phyloP scores from a whole-genome alignment of 2,888 invertebrate genomes.

The Clivina fossor region DNA sequence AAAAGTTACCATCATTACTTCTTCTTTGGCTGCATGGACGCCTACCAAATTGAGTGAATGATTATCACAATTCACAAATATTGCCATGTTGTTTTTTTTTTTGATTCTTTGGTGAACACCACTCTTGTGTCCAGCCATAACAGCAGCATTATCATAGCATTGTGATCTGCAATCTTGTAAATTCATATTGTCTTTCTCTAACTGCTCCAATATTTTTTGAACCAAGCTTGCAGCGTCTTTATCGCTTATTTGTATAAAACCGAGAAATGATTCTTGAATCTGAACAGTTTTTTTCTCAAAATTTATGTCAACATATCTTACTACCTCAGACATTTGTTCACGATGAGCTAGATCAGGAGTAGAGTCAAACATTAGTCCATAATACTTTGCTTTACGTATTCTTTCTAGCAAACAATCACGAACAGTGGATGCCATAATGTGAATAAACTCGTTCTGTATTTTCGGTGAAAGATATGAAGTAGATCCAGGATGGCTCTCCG shows the following conservation, averaged over 20 bases:
- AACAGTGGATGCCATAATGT: conserved; percentile 4
- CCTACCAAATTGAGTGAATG: conserved; percentile 28
- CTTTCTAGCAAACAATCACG: background rate
- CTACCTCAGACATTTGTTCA: conserved; percentile 29
- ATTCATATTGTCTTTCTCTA: conserved; percentile 10
- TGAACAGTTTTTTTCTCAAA: conserved; percentile 12
- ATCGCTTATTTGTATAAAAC: conserved; percentile 19
- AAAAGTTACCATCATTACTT: conserved; percentile 17
- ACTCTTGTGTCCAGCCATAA: conserved; percentile 21
- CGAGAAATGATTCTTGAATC: conserved; percentile 19
- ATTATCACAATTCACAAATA: conserved; percentile 19
- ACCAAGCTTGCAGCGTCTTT: conserved; percentile 7
- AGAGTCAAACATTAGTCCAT: conserved; percentile 15
- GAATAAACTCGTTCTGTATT: conserved; percentile 8
- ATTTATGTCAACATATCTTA: conserved; percentile 25
- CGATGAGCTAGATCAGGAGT: conserved; percentile 25
- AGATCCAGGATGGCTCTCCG: no score
- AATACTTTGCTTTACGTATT: no score
- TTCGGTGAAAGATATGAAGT: conserved; percentile 4
- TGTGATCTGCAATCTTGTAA: conserved; percentile 7
- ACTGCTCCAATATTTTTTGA: conserved; percentile 1
- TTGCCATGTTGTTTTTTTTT: conserved; percentile 7
- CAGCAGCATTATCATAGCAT: conserved; percentile 28
- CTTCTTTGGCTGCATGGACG: conserved; percentile 23
- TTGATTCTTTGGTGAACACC: conserved; percentile 20